Base-by-base conservation (phyloP, 2,113 vertebrate species). In the Microtus richardsoni region DNA sequence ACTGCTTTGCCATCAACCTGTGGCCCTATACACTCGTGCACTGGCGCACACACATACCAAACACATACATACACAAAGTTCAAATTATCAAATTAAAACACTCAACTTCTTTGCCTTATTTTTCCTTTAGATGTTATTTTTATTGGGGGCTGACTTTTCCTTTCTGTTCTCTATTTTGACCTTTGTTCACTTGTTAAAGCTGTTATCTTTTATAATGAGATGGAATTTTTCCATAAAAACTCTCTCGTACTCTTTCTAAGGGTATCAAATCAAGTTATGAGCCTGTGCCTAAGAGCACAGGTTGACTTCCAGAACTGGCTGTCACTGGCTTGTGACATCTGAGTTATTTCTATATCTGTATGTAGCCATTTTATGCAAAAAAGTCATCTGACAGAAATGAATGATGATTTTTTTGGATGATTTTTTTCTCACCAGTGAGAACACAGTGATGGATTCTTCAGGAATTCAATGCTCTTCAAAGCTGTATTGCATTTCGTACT, bases 401-500 rank as follows among this genome's bases (percentile, higher is more conserved):
- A 71, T 92, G 68, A 60, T 22, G 66, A 68, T 33, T 68, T 33
- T 66, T 62, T 85, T 60, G 73, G 52, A 19, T 24, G 66, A 47
- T 86, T 78, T 54, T 78, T 54, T 96, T 88, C 84, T 88, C 92
- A 70, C 68, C 93, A 36, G 49, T 3, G 4, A 78, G 70, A 91
- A 49, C 49, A 86, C n/a, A 74, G 9, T 62, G 84, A 93, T 89
- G 41, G 66, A 79, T 77, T 92, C 62, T 66, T 88, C 49, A 75
- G 49, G 44, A 92, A 79, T 93, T 90, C 88, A 79, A 78, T 41
- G 84, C 54, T 86, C n/a, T 89, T 96, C n/a, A 68, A 83, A 96
- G 91, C 26, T 44, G 3, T 52, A 82, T 64, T 82, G 44, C 85
- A 84, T 90, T 95, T 95, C 70, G 17, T 92, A 91, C 52, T 89